Evolutionary conservation across 1,140 invertebrate genomes (phyloP), one percentile per base, ranked within the genome.

Genomic region (Bombus soroeensis): DNA sequence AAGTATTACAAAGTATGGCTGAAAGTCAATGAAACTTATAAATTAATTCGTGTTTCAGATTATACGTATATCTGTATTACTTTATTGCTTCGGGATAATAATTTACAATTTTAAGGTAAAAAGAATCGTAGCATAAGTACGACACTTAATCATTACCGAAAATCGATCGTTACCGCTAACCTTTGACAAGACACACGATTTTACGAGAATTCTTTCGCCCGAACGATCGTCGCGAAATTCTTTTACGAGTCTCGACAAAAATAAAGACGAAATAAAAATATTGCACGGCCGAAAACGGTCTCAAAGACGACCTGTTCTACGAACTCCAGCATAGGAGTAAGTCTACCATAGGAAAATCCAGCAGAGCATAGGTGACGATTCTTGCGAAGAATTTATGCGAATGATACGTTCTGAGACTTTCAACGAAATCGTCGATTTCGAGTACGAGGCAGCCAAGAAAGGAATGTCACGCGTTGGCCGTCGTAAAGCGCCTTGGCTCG

Each of bases 401-500:
- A 28, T 32, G 77, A 79, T 47, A 68, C 53, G 25, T 9, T 47
- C 32, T 9, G 32, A 79, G 15, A 71, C 28, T 41, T 43, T 15
- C 66, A n/a, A 41, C 25, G 25, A 43, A 80, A 72, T 53, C 76
- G 76, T 39, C 77, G 70, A 70, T 79, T 57, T 34, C 43, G 6
- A 59, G 57, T 53, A 59, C 57, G 25, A 62, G n/a, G 1, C 57
- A 10, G 10, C 41, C 32, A 28, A 34, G 70, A 78, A 70, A 25
- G 62, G 32, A 66, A 15, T 22, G 74, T 41, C 39, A 8, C 37
- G 28, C 12, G 39, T 43, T 57, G 34, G 22, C 13, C 34, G 34
- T 73, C 81, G 81, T 79, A 81, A 84, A 80, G 39, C 47, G 41
- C 22, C 53, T 13, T 53, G 83, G 73, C 82, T 87, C 85, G 88